Base-by-base conservation (phyloP, 1,140 invertebrate genomes). In the Drosophila ambigua region DNA sequence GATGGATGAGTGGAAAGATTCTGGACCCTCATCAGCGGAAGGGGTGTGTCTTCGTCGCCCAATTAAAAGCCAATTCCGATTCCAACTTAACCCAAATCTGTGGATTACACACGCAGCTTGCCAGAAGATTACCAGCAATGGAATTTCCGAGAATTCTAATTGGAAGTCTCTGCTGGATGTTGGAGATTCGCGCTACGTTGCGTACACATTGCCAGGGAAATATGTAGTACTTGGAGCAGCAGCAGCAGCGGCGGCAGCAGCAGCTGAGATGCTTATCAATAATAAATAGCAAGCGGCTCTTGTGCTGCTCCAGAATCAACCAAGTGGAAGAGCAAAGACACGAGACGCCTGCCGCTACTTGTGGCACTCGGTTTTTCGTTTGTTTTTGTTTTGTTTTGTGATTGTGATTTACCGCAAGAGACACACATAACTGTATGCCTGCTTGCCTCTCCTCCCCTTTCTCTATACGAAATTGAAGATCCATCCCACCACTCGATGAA, bases 271-370 rank as follows among this genome's bases (percentile, higher is more conserved):
- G 51, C 48, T 75, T 75, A 84, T 80, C 73, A 59, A 61, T 81
- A 87, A 74, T 87, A 68, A 81, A 85, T 77, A 60, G 60, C 61
- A 45, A 79, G 61, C 48, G 58, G 53, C 28, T 69, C 59, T 74
- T 57, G 24, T 61, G 24, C 6, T 15, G 74, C 48, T 66, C 64
- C 8, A 46, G 77, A 84, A 61, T 77, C 81, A 84, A 35, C 82
- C 73, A 60, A 81, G 68, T 81, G 82, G 49, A 79, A 62, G 81
- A 45, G 15, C 57, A 62, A 67, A 66, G 48, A 45, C 39, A 54
- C 62, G 35, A 39, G 23, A 24, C 20, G 20, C 20, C 20, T 20
- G 23, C 23, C 43, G 55, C 58, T 71, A 35, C 49, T 44, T 43
- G 49, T 41, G 35, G 43, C 63, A 68, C 16, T 31, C 20, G 8